A percentile compares a stretch with the other conserved stretches of the same genome.
Evolutionary conservation across 2,113 vertebrate genomes (phyloP).

Genomic region (Bos indicus): DNA sequence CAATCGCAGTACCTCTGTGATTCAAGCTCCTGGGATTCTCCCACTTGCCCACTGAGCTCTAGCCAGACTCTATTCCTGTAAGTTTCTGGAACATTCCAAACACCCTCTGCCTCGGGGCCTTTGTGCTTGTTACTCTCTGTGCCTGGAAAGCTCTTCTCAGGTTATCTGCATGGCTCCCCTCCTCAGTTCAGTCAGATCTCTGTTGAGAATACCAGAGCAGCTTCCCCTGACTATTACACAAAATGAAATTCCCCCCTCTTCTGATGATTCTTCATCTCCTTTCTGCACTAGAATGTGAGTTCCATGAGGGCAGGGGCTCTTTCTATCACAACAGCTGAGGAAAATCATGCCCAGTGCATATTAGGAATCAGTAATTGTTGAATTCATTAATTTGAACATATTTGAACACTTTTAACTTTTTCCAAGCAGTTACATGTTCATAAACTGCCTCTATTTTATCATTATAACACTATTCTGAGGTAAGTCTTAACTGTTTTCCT

Average conservation of each 20-base stretch:
- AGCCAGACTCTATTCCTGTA: neutral
- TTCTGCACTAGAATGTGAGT: neutral
- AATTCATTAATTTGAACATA: neutral
- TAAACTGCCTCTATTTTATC: neutral
- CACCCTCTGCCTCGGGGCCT: neutral
- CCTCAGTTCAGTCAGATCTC: neutral
- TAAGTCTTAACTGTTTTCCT: neutral
- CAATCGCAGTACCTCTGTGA: neutral
- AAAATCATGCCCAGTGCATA: neutral
- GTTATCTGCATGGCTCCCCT: neutral
- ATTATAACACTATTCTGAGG: neutral
- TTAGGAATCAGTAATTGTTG: neutral
- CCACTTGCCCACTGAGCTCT: neutral
- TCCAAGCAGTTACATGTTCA: neutral
- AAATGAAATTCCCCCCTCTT: neutral
- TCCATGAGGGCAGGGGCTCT: neutral
- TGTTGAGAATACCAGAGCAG: neutral
- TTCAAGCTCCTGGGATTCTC: neutral
- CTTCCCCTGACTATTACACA: neutral
- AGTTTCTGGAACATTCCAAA: neutral
- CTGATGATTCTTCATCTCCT: neutral
- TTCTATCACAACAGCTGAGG: neutral
- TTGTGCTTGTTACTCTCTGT: neutral
- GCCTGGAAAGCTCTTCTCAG: neutral
- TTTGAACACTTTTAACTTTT: neutral